Base-by-base conservation (phyloP, 2,113 vertebrate genomes). In the Hemichromis elongatus region DNA sequence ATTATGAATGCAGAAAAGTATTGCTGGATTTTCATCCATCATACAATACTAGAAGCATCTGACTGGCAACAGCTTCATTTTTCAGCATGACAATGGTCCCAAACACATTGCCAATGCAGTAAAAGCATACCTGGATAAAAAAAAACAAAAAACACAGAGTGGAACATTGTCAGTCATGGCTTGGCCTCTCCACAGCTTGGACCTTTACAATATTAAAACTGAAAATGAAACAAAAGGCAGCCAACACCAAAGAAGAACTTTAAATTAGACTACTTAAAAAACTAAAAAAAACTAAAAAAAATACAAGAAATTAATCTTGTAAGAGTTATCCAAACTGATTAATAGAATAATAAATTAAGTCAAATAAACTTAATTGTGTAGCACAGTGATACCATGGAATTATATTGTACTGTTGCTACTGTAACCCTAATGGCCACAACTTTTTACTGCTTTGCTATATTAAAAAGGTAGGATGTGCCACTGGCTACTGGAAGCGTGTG, bases 211-310 rank as follows among this genome's bases (percentile, higher is more conserved):
- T 45, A 45, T 70, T 70, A 2, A 26, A 70, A 45, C 21, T 26
- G 37, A 70, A 26, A 45, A 70, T 26, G 16, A 26, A 70, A 26
- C 40, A 28, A 28, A 24, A 47, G 14, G 14, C 13, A 70, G 40
- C 21, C 37, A 73, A 47, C 21, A 73, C 40, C 66, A 19, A 73
- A 73, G 40, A 28, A 47, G 14, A 70, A 40, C 61, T 42, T 24
- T 42, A 40, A 73, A 73, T 26, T 28, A 5, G 9, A 47, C 21
- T 47, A 26, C 66, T 7, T 70, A 16, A 16, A 42, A 24, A 28
- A n/a, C n/a, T n/a, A n/a, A 5, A 24, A 42, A 68, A 1, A 8
- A 24, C 0, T 7, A 42, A 7, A 0, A 42, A 68, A 24, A 21
- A 37, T 37, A n/a, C n/a, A 61, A 33, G 28, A 19, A 5, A 33